These are phyloP conservation scores for Dolichallabes microphthalmus DNA, from an alignment of 2,113 vertebrate genomes.

Conservation along the genomic window DNA sequence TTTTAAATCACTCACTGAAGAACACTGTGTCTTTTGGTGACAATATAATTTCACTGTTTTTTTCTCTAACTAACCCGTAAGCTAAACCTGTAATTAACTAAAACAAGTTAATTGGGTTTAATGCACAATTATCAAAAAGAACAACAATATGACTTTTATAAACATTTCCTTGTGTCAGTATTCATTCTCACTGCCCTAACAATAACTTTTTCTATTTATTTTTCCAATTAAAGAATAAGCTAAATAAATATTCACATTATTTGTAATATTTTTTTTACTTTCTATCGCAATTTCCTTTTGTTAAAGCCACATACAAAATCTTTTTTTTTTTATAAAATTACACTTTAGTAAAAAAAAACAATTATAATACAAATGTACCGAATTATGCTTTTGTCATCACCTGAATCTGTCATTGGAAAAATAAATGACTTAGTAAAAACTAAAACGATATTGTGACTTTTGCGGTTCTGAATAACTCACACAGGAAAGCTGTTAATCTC, in stretches of 20 bases:
- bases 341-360: too few species aligned
- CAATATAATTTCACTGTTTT: too few species aligned
- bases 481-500: background rate
- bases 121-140: background rate
- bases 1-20: too few species aligned
- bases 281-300: background rate
- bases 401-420: background rate
- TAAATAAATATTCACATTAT: too few species aligned
- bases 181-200: background rate
- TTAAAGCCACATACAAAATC: background rate
- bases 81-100: background rate
- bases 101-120: background rate
- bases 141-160: background rate
- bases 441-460: background rate
- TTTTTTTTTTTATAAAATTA: background rate
- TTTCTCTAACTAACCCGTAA: too few species aligned
- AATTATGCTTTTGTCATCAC: background rate
- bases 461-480: background rate
- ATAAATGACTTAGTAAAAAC: background rate
- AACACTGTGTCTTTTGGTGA: too few species aligned
- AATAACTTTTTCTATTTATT: background rate
- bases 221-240: background rate
- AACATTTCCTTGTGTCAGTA: too few species aligned
- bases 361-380: background rate
- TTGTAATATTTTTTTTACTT: background rate